phyloP scores from a whole-genome alignment of 2,888 invertebrate species.

The Leucophora obtusa region DNA sequence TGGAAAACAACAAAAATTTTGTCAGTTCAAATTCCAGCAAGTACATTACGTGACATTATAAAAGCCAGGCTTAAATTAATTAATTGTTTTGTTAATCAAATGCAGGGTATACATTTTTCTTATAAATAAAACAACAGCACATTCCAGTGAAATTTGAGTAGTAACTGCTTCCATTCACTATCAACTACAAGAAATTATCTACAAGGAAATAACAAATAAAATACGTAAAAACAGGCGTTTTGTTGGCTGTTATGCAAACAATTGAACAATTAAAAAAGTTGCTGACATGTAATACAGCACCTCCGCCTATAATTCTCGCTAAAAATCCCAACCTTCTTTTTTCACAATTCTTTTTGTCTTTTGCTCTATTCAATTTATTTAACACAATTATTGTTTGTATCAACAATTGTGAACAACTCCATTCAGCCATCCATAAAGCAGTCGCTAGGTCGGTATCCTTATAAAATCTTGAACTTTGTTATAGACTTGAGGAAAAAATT shows the following conservation, averaged over 20 bases:
- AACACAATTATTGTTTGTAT: conserved; percentile 21
- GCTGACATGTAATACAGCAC: conserved; percentile 72
- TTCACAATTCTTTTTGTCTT: conserved; percentile 40
- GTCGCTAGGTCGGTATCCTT: conserved; percentile 56
- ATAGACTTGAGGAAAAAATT: conserved; percentile 5
- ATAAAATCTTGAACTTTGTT: conserved; percentile 30
- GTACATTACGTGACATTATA: too few relatives aligned
- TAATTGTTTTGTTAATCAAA: too few relatives aligned
- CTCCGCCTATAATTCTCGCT: conserved; percentile 68
- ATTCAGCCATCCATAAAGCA: conserved; percentile 30
- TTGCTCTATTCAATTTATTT: conserved; percentile 39
- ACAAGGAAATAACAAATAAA: conserved; percentile 22
- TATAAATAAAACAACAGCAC: conserved; percentile 3
- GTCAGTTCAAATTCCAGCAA: too few relatives aligned
- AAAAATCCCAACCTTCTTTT: conserved; percentile 54
- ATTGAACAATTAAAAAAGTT: conserved; percentile 75
- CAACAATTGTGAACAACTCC: conserved; percentile 38
- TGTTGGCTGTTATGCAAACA: conserved; percentile 71
- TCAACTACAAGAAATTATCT: not conserved
- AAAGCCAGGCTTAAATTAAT: too few relatives aligned
- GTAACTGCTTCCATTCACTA: not conserved
- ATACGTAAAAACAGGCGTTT: conserved; percentile 71
- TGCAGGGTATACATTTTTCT: too few relatives aligned
- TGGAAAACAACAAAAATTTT: too few relatives aligned
- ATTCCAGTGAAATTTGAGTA: conserved; percentile 21